Evolutionary conservation across 2,797 vertebrate species (phyloP), one percentile per base, ranked within the genome.

Genomic region (Pangasius sanitwongsei): DNA sequence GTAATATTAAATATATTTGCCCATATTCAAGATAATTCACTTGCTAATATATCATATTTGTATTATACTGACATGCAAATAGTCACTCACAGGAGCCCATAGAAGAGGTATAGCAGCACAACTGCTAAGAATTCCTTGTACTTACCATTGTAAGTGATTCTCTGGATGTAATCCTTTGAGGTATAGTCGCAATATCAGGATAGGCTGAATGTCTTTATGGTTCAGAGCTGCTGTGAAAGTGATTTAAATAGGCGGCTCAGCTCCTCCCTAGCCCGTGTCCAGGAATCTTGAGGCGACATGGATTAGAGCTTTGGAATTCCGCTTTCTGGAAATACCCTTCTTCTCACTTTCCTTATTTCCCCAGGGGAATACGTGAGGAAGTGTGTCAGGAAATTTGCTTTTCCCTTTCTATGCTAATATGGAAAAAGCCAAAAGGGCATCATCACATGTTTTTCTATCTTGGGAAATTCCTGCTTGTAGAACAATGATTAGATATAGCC

Each of bases 61-160:
- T 1, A 11, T 74, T 25, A 25, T 48, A 31, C 12, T 12, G 7
- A 25, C 67, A 75, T n/a, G 18, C 11, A 67, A 69, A 80, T 28
- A 28, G 25, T 15, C 74, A 48, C 23, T 50, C 65, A 44, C 44
- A 75, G 9, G 11, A 28, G 20, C 69, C 16, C 4, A 34, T n/a
- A 31, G 11, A 25, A 67, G 37, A 65, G 8, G n/a, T 37, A n/a
- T n/a, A 65, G 5, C 23, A 50, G 37, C 11, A 53, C 50, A 53
- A 16, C 31, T 44, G 3, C n/a, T 4, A 20, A 53, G 8, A 31
- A 23, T 69, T 67, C 13, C 3, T 16, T 48, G 41, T 37, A 92
- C 95, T 93, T 85, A 96, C 96, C 95, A 95, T 96, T 91, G 3
- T 92, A 4, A 59, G 16, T 72, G 48, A 77, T 70, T 67, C 59